Evolutionary conservation across 2,113 vertebrate species (phyloP).

Genomic region (Hyaena hyaena): DNA sequence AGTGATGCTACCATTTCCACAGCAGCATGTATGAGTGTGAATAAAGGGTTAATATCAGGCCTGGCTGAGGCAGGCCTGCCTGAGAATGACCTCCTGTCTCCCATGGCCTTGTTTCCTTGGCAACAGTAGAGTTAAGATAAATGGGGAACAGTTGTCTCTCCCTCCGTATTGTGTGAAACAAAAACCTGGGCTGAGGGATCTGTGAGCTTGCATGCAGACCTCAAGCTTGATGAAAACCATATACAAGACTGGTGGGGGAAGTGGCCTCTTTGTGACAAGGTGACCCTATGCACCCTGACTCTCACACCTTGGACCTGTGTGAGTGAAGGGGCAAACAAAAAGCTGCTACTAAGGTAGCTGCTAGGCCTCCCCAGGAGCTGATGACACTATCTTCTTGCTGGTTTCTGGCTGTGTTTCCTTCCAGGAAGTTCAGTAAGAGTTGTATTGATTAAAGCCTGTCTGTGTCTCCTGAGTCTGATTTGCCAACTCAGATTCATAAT

Average conservation of each 20-base stretch:
- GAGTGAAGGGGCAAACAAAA: neutral
- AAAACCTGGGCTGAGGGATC: slow-evolving; percentile 39
- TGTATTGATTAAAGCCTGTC: neutral
- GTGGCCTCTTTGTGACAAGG: neutral
- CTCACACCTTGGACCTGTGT: neutral
- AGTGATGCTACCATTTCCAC: neutral
- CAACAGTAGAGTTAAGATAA: slow-evolving; percentile 72
- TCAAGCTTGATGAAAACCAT: slow-evolving; percentile 63
- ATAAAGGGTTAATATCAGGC: slow-evolving; percentile 70
- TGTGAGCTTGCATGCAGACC: neutral
- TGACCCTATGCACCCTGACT: slow-evolving; percentile 13
- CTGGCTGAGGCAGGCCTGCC: neutral
- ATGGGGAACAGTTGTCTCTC: slow-evolving; percentile 67
- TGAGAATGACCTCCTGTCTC: slow-evolving; percentile 67
- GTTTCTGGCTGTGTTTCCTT: neutral
- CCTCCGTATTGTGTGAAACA: slow-evolving; percentile 56
- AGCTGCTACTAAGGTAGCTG: neutral
- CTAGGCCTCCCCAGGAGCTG: neutral
- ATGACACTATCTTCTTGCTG: neutral
- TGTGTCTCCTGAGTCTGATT: neutral
- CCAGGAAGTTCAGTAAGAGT: neutral
- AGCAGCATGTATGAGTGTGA: neutral
- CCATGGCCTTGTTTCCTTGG: slow-evolving; percentile 67
- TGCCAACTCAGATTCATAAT: neutral
- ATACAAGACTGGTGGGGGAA: neutral